Base-by-base conservation (phyloP, 2,888 invertebrate species). In the Tubulanus polymorphus region DNA sequence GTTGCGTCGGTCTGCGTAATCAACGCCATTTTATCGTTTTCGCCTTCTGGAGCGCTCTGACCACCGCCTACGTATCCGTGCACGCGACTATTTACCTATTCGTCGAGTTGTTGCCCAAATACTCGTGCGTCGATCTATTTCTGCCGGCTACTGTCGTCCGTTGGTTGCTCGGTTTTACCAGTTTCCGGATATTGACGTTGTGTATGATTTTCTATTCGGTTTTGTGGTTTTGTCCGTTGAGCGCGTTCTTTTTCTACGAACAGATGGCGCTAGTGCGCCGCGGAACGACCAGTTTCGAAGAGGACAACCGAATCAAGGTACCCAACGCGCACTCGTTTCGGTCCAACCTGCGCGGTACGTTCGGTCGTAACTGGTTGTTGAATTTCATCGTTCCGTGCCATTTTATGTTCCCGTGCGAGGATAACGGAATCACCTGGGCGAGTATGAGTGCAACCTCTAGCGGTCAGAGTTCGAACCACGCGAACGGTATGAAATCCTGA, bases 1-100 rank as follows among this genome's bases (percentile, higher is more conserved):
- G 65, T n/a, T 76, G 76, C 56, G 61, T 76, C n/a, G 76, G 74
- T 1, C 68, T 67, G 52, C 53, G 64, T 20, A 76, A 76, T 61
- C 69, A 70, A 48, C 66, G 74, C 20, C 69, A 72, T 58, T 76
- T 74, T 50, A 56, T 67, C 28, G 67, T 73, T 20, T 74, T 75
- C 55, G 57, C 64, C 12, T 66, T 74, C 53, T 75, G 73, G 70
- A 60, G 67, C 1, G 53, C 56, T n/a, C 28, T 69, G 3, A 64
- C 63, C 2, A 64, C 64, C 25, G 37, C 60, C 12, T 74, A 68
- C 56, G 65, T 66, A 20, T 52, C 64, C 2, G 10, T 66, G 10
- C 64, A 70, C 47, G 59, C 55, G 10, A 3, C 64, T 2, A 54
- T 54, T 0, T 62, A 53, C 46, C 53, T 58, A n/a, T 60, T 52